Conservation (phyloP, 1,140 invertebrate species). For the Vollenhovia emeryi region DNA sequence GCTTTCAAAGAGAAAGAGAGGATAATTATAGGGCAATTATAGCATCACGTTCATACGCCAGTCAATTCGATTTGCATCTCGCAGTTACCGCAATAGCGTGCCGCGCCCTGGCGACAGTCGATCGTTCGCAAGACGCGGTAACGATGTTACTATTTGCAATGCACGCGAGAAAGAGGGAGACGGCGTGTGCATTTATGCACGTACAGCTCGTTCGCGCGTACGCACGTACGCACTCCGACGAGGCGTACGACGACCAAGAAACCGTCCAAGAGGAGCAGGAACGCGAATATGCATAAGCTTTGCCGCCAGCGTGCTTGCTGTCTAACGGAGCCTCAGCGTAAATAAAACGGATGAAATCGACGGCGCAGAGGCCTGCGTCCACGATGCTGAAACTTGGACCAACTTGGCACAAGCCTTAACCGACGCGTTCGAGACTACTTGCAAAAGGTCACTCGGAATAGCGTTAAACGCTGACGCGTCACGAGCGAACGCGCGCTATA, state of each 20-base stretch:
- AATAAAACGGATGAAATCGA: constrained; percentile 13
- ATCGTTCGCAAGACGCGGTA: not conserved
- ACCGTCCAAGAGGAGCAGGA: not conserved
- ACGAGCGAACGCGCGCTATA: not conserved
- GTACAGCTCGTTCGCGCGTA: constrained; percentile 18
- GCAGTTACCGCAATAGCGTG: constrained; percentile 21
- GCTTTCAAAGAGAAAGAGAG: not conserved
- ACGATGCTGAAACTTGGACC: too few relatives aligned
- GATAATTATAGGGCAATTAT: constrained; percentile 2
- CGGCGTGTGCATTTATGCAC: constrained; percentile 43
- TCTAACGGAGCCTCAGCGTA: not conserved
- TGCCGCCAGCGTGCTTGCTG: not conserved
- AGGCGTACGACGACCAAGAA: not conserved
- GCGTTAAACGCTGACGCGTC: not conserved
- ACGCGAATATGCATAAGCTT: not conserved
- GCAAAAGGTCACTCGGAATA: not conserved
- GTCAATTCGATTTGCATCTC: not conserved
- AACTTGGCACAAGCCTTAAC: too few relatives aligned
- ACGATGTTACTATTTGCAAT: not conserved
- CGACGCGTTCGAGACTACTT: not conserved
- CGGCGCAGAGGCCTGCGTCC: too few relatives aligned
- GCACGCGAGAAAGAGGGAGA: not conserved
- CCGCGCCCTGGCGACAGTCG: constrained; percentile 34
- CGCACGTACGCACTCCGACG: not conserved
- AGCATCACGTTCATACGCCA: too few relatives aligned